Percentiles rank a stretch among this genome's conserved stretches.
phyloP scores from a whole-genome alignment of 92 coral and sea anemone genomes.

The Palythoa caribaeorum region DNA sequence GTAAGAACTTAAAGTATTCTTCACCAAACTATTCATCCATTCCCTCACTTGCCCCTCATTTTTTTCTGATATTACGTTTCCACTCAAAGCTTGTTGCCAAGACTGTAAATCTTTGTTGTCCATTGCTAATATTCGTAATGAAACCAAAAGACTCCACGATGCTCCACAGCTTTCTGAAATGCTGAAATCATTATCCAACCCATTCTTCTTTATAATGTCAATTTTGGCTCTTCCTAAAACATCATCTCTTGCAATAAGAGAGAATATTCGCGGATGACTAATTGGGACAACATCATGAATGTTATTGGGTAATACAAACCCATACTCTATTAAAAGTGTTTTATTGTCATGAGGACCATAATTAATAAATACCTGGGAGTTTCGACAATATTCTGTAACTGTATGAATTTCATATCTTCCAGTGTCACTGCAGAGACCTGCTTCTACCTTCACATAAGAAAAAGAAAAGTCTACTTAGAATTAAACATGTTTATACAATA shows the following conservation, averaged over 20 bases:
- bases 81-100: conserved; percentile 65
- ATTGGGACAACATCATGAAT: conserved; percentile 67
- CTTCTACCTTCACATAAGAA: conserved; percentile 63
- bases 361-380: conserved; percentile 87
- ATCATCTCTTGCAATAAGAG: conserved; percentile 40
- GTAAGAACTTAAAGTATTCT: conserved; percentile 47
- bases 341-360: conserved; percentile 96
- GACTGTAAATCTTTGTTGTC: conserved; percentile 50
- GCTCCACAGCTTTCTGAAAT: conserved; percentile 69
- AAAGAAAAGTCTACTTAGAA: neutral
- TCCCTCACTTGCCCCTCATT: conserved; percentile 40
- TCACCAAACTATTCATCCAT: conserved; percentile 65
- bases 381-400: conserved; percentile 68
- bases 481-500: neutral
- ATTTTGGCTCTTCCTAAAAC: conserved; percentile 51
- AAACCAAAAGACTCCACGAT: conserved; percentile 81
- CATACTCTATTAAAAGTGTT: conserved; percentile 86
- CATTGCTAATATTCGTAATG: conserved; percentile 77
- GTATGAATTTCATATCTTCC: conserved; percentile 76
- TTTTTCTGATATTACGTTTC: conserved; percentile 34
- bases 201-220: conserved; percentile 61
- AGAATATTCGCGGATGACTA: conserved; percentile 43
- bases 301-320: conserved; percentile 86
- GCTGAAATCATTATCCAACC: conserved; percentile 72
- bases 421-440: conserved; percentile 64